Evolutionary conservation across 2,888 invertebrate genomes (phyloP).

Genomic region (Athripsodes cinereus): DNA sequence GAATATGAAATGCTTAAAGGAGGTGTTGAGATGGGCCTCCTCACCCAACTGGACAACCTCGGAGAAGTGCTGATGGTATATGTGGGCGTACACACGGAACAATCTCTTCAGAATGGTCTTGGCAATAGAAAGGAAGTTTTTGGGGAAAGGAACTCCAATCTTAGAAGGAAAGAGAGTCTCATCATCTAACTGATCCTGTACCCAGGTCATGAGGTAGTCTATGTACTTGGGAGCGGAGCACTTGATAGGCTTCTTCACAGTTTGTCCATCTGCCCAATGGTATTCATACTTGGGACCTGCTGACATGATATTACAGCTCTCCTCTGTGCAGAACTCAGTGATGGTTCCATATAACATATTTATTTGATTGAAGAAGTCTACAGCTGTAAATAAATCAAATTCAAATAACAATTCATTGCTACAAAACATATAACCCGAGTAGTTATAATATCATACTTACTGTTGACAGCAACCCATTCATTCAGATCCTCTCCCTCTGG

Average conservation of each 20-base stretch:
- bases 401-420: neutral
- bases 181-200: constrained; percentile 98
- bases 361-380: constrained; percentile 99
- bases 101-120: constrained; percentile 97
- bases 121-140: constrained; percentile 93
- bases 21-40: constrained; percentile 98
- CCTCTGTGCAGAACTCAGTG: constrained; percentile 98
- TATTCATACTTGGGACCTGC: constrained; percentile 99
- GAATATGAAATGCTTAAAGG: constrained; percentile 99
- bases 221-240: constrained; percentile 99
- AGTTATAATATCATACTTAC: constrained; percentile 51
- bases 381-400: constrained; percentile 50
- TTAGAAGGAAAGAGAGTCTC: constrained; percentile 98
- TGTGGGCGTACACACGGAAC: constrained; percentile 98
- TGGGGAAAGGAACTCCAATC: constrained; percentile 97
- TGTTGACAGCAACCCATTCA: constrained; percentile 99
- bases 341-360: constrained; percentile 99
- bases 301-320: constrained; percentile 96
- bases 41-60: constrained; percentile 97
- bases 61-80: constrained; percentile 98
- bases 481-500: constrained; percentile 99
- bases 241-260: constrained; percentile 97
- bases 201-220: constrained; percentile 99
- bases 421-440: neutral
- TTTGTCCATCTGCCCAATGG: constrained; percentile 99